Conservation (phyloP, 2,888 invertebrate genomes). For the Rhamnusium bicolor region DNA sequence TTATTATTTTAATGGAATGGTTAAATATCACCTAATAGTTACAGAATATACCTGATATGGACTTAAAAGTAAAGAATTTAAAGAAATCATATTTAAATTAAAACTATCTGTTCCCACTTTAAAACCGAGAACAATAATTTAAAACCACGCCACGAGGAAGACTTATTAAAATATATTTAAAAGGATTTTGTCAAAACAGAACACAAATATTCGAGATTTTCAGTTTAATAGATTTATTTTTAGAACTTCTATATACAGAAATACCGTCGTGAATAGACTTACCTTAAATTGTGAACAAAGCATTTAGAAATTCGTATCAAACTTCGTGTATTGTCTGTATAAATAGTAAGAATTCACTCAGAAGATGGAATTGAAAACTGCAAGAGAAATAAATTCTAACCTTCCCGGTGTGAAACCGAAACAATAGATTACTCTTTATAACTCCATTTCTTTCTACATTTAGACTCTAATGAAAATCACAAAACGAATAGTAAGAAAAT, state of each 20-base stretch:
- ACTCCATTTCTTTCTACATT: slow-evolving; percentile 44
- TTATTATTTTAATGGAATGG: too few relatives aligned
- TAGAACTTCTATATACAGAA: background rate
- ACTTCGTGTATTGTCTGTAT: slow-evolving; percentile 7
- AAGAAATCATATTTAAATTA: too few relatives aligned
- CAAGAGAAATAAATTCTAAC: slow-evolving; percentile 29
- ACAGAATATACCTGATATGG: too few relatives aligned
- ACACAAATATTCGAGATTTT: background rate
- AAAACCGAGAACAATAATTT: too few relatives aligned
- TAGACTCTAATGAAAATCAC: slow-evolving; percentile 52
- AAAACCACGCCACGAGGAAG: too few relatives aligned
- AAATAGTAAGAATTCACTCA: slow-evolving; percentile 3
- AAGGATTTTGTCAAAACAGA: background rate
- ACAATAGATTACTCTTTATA: slow-evolving; percentile 49
- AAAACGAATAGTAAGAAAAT: slow-evolving; percentile 48
- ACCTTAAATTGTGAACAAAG: background rate
- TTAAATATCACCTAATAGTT: too few relatives aligned
- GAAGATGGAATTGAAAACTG: slow-evolving; percentile 5
- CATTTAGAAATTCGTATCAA: background rate
- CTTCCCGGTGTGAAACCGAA: slow-evolving; percentile 41
- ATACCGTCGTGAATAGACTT: background rate
- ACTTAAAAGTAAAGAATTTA: too few relatives aligned
- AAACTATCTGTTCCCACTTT: too few relatives aligned
- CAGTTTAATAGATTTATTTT: background rate
- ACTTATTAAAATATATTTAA: too few relatives aligned